These are phyloP conservation scores for Eupelmus urozonus DNA, from an alignment of 2,888 invertebrate species.

Conservation along the genomic window DNA sequence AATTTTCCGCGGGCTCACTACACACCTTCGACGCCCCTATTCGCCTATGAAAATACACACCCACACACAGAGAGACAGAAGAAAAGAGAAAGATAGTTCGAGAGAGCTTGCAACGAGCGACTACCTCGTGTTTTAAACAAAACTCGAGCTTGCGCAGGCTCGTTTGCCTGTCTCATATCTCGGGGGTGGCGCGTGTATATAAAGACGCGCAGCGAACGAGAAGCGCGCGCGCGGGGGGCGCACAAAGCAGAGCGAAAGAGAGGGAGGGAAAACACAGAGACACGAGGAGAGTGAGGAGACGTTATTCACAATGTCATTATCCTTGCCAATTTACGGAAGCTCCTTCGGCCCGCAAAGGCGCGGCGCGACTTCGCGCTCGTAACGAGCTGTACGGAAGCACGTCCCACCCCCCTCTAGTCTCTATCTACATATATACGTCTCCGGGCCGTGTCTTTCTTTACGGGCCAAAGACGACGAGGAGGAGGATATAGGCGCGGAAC, in stretches of 20 bases:
- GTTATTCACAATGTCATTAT: constrained; percentile 57
- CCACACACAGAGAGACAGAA: background rate
- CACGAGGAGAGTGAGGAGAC: background rate
- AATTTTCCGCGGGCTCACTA: constrained; percentile 33
- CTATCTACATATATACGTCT: no score
- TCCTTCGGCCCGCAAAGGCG: constrained; percentile 46
- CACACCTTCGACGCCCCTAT: background rate
- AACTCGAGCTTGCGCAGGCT: constrained; percentile 9
- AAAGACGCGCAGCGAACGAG: background rate
- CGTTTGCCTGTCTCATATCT: constrained; percentile 39
- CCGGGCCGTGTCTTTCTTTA: background rate
- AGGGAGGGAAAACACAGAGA: background rate
- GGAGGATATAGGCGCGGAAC: constrained; percentile 28
- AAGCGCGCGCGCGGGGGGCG: background rate
- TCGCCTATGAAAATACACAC: background rate
- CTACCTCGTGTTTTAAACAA: constrained; percentile 38
- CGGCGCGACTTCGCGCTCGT: constrained; percentile 11
- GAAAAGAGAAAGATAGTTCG: background rate
- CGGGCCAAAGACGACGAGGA: constrained; percentile 14
- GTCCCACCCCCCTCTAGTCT: background rate
- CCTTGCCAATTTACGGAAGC: constrained; percentile 55
- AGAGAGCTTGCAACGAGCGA: background rate
- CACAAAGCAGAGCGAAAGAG: background rate
- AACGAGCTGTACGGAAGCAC: constrained; percentile 56
- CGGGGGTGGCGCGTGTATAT: constrained; percentile 5